Percentiles rank a stretch among this genome's conserved stretches.
Evolutionary conservation across 2,888 invertebrate species (phyloP).

Genomic region (Meta bourneti): DNA sequence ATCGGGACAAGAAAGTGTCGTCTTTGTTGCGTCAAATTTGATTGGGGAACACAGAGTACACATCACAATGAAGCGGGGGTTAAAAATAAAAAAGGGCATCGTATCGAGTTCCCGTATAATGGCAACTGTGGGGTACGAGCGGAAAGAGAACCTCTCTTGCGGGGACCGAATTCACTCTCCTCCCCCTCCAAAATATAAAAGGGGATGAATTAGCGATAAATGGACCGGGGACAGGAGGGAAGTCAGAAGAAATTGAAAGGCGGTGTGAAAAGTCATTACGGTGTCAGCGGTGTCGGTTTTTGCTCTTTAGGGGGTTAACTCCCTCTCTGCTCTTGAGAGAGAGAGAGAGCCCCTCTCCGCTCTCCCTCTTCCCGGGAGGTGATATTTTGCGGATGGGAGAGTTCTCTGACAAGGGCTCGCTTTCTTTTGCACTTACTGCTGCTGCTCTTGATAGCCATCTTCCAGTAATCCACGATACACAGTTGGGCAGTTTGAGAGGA

Average conservation of each 20-base stretch:
- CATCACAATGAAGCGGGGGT: constrained; percentile 16
- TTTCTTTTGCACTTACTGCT: constrained; percentile 8
- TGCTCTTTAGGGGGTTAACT: constrained; percentile 70
- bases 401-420: constrained; percentile 18
- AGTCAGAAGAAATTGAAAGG: constrained; percentile 63
- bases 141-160: neutral
- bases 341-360: neutral
- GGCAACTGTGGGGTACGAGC: constrained; percentile 19
- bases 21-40: constrained; percentile 53
- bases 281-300: constrained; percentile 73
- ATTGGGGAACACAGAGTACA: constrained; percentile 9
- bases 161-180: constrained; percentile 48
- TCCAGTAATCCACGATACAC: constrained; percentile 27
- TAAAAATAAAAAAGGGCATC: constrained; percentile 2
- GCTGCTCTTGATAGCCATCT: constrained; percentile 42
- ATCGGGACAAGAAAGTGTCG: constrained; percentile 7
- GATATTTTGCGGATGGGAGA: constrained; percentile 57
- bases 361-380: constrained; percentile 12
- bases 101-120: constrained; percentile 2
- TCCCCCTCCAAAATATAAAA: constrained; percentile 33
- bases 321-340: neutral
- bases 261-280: constrained; percentile 76
- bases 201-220: constrained; percentile 74
- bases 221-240: constrained; percentile 51
- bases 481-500: neutral